These are phyloP conservation scores for Psylliodes chrysocephalus DNA, from an alignment of 2,888 invertebrate genomes.

Conservation along the genomic window DNA sequence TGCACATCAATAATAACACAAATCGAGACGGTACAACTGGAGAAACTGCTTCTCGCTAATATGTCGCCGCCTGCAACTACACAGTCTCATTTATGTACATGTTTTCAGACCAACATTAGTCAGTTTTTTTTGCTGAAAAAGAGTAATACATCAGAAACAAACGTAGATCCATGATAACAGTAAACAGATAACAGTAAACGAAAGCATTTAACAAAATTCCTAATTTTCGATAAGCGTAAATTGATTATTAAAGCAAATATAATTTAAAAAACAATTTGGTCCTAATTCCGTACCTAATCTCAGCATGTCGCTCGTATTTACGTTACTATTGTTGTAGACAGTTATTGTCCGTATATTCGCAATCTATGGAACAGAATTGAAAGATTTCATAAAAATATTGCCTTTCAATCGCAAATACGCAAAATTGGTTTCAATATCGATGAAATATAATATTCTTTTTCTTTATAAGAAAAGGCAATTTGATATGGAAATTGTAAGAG, in stretches of 20 bases:
- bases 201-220: too few relatives aligned
- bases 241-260: too few relatives aligned
- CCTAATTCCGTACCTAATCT: not conserved
- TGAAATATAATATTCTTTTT: conserved; percentile 6
- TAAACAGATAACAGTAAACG: not conserved
- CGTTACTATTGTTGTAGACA: not conserved
- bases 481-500: not conserved
- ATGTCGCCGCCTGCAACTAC: too few relatives aligned
- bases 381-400: conserved; percentile 10
- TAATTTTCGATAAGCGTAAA: too few relatives aligned
- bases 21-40: too few relatives aligned
- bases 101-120: too few relatives aligned
- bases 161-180: not conserved
- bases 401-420: conserved; percentile 4
- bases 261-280: too few relatives aligned
- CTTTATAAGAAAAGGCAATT: not conserved
- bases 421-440: conserved; percentile 5
- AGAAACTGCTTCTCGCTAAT: too few relatives aligned
- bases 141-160: too few relatives aligned
- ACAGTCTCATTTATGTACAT: too few relatives aligned
- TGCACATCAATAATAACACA: too few relatives aligned
- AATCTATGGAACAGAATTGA: not conserved
- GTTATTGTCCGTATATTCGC: conserved; percentile 4
- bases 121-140: too few relatives aligned
- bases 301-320: not conserved